These are phyloP conservation scores for Girardia tigrina DNA, from an alignment of 2,888 invertebrate genomes.

Conservation along the genomic window DNA sequence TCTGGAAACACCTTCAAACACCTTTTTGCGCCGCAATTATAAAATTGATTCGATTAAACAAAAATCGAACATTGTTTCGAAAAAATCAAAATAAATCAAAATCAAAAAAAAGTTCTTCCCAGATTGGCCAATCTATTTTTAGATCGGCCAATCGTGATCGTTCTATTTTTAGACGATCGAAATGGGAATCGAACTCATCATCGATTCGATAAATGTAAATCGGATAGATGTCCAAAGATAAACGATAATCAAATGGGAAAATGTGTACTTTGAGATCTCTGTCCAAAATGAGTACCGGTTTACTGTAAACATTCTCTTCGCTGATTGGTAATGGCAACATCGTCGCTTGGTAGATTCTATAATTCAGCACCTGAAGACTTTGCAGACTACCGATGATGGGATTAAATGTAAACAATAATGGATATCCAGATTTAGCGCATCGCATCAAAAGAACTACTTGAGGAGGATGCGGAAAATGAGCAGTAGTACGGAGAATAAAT, in stretches of 20 bases:
- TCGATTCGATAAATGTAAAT: slow-evolving; percentile 1
- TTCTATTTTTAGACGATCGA: too few relatives aligned
- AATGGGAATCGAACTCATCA: too few relatives aligned
- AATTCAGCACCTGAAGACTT: slow-evolving; percentile 53
- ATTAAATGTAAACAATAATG: slow-evolving; percentile 64
- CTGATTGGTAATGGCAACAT: slow-evolving; percentile 59
- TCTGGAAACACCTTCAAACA: too few relatives aligned
- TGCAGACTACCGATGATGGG: slow-evolving; percentile 66
- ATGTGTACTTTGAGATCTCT: slow-evolving; percentile 27
- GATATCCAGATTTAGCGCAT: slow-evolving; percentile 53
- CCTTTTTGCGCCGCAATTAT: too few relatives aligned
- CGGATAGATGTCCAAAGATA: not conserved
- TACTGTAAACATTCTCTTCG: slow-evolving; percentile 57
- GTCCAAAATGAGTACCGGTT: slow-evolving; percentile 62
- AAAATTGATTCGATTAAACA: too few relatives aligned
- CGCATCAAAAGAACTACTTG: slow-evolving; percentile 66
- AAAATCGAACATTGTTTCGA: too few relatives aligned
- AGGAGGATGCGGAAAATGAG: slow-evolving; percentile 73
- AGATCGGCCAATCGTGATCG: too few relatives aligned
- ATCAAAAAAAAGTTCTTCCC: too few relatives aligned
- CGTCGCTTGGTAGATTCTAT: slow-evolving; percentile 63
- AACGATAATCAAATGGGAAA: not conserved
- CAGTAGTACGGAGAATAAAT: slow-evolving; percentile 69
- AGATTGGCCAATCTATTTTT: too few relatives aligned
- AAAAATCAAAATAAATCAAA: too few relatives aligned